Conservation (phyloP, 2,888 invertebrate species). For the Orthosia cruda region DNA sequence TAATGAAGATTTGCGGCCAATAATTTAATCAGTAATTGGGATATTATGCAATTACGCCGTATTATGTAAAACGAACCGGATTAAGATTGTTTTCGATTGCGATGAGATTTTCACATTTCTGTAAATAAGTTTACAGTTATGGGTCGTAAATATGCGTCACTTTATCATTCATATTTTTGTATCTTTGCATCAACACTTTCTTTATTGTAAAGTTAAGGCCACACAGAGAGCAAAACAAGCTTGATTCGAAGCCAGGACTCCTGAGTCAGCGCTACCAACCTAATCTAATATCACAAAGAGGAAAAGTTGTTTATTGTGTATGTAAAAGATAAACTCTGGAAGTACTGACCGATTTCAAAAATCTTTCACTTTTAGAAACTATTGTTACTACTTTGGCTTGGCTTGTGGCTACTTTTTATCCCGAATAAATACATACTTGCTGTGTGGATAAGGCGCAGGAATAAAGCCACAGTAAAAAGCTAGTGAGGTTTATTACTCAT, state of each 20-base stretch:
- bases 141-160: slow-evolving; percentile 25
- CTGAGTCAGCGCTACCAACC: not conserved
- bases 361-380: too few species aligned
- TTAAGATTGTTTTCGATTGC: slow-evolving; percentile 51
- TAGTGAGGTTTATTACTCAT: not conserved
- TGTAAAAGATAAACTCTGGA: too few species aligned
- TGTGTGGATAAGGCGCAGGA: not conserved
- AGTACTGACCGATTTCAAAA: too few species aligned
- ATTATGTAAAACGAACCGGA: slow-evolving; percentile 66
- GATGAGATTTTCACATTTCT: slow-evolving; percentile 60
- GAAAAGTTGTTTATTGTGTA: too few species aligned
- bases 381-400: too few species aligned
- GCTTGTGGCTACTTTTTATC: too few species aligned
- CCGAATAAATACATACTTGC: not conserved
- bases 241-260: not conserved
- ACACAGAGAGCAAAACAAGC: not conserved
- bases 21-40: slow-evolving; percentile 58
- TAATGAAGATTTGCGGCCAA: slow-evolving; percentile 62
- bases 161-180: slow-evolving; percentile 20
- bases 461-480: not conserved
- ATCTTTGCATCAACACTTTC: slow-evolving; percentile 24
- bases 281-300: not conserved
- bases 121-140: slow-evolving; percentile 39
- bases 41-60: slow-evolving; percentile 61
- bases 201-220: slow-evolving; percentile 4